Evolutionary conservation across 2,797 vertebrate genomes (phyloP).

Genomic region (Ambastaia sidthimunki): DNA sequence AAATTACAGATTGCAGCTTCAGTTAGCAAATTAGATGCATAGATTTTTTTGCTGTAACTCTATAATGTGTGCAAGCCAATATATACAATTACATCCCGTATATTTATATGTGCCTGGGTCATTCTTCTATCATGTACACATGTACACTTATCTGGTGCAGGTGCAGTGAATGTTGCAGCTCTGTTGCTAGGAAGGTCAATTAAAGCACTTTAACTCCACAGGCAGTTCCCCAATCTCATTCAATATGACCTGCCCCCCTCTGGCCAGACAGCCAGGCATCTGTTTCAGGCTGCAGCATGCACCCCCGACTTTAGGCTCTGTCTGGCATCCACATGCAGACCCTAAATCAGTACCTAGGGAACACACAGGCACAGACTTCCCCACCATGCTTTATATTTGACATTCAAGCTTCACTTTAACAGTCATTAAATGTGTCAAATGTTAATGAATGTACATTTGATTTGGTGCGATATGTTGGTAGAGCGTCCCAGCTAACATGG

Average conservation of each 20-base stretch:
- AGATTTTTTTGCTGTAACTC: not conserved
- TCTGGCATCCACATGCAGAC: slow-evolving; percentile 74
- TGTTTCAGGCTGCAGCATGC: slow-evolving; percentile 77
- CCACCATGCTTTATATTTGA: slow-evolving; percentile 57
- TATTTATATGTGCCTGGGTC: not conserved
- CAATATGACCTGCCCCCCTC: slow-evolving; percentile 55
- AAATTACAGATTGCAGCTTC: too few relatives aligned
- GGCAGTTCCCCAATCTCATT: slow-evolving; percentile 60
- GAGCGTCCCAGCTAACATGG: too few relatives aligned
- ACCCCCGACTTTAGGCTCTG: slow-evolving; percentile 70
- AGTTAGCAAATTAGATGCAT: not conserved
- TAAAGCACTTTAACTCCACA: slow-evolving; percentile 68
- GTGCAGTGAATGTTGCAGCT: slow-evolving; percentile 65
- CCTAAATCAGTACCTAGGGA: slow-evolving; percentile 75
- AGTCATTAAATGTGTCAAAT: slow-evolving; percentile 15
- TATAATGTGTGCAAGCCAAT: not conserved
- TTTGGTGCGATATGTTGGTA: not conserved
- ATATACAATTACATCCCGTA: slow-evolving; percentile 1
- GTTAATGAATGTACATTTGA: not conserved
- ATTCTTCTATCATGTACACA: slow-evolving; percentile 3
- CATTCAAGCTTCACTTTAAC: slow-evolving; percentile 58
- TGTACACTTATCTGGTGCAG: too few relatives aligned
- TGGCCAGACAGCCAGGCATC: slow-evolving; percentile 75
- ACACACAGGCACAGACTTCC: slow-evolving; percentile 49
- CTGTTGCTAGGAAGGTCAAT: slow-evolving; percentile 70